These are phyloP conservation scores for Morpho deidamia DNA, from an alignment of 2,888 invertebrate species.

Conservation along the genomic window DNA sequence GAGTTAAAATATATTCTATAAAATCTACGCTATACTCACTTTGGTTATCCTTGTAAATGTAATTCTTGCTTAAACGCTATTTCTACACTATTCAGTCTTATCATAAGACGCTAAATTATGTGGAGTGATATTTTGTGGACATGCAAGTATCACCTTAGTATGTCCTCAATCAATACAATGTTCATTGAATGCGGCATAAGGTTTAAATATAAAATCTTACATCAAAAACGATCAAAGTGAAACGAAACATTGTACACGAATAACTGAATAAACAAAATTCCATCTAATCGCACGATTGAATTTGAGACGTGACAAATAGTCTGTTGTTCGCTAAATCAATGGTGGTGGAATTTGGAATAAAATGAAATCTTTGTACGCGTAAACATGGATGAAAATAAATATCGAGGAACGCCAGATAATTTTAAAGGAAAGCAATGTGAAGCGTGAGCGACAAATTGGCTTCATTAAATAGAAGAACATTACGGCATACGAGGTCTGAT, in stretches of 20 bases:
- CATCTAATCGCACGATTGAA: constrained; percentile 7
- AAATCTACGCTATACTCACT: too few species aligned
- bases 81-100: too few species aligned
- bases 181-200: too few species aligned
- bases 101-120: too few species aligned
- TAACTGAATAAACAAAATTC: neutral
- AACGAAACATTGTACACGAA: neutral
- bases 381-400: constrained; percentile 69
- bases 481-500: constrained; percentile 35
- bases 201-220: too few species aligned
- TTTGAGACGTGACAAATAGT: constrained; percentile 20
- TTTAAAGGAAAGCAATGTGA: constrained; percentile 69
- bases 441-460: constrained; percentile 70
- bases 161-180: too few species aligned
- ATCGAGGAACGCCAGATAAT: constrained; percentile 70
- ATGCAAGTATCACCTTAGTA: too few species aligned
- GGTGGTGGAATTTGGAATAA: constrained; percentile 66
- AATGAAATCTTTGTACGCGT: constrained; percentile 69
- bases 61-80: too few species aligned
- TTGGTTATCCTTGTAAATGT: too few species aligned
- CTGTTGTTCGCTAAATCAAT: constrained; percentile 60
- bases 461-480: constrained; percentile 68
- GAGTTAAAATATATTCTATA: too few species aligned
- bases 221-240: neutral
- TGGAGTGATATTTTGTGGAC: too few species aligned